Conservation (phyloP, 2,113 vertebrate species). For the Ptilonorhynchus violaceus region DNA sequence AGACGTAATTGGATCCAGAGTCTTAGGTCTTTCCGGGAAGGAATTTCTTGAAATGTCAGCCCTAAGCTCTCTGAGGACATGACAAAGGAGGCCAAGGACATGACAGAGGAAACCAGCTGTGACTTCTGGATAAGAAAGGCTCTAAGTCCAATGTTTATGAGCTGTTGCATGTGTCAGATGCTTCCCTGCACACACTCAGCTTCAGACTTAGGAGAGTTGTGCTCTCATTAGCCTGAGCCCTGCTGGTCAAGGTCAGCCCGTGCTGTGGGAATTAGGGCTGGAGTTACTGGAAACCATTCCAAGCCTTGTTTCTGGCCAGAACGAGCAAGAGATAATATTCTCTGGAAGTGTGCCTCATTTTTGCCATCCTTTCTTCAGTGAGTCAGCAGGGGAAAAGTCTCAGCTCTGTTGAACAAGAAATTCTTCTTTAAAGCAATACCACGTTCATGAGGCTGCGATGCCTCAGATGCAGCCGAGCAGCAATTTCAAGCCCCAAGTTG, state of each 20-base stretch:
- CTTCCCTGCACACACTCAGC: neutral
- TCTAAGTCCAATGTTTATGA: constrained; percentile 46
- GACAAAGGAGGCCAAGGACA: constrained; percentile 64
- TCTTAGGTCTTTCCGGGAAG: constrained; percentile 38
- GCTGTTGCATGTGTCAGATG: constrained; percentile 48
- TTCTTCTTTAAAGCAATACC: neutral
- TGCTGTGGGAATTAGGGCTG: constrained; percentile 23
- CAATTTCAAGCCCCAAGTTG: neutral
- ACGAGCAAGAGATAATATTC: neutral
- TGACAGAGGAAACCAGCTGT: constrained; percentile 62
- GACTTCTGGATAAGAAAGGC: constrained; percentile 60
- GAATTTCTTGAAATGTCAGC: constrained; percentile 54
- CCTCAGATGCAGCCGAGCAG: neutral
- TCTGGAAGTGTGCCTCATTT: constrained; percentile 4
- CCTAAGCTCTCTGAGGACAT: constrained; percentile 39
- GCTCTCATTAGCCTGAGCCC: neutral
- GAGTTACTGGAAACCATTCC: constrained; percentile 48
- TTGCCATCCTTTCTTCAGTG: constrained; percentile 46
- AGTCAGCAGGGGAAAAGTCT: neutral
- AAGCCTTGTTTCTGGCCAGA: neutral
- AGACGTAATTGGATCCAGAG: constrained; percentile 46
- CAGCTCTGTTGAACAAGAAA: neutral
- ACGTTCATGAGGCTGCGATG: accelerated
- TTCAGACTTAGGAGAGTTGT: constrained; percentile 3
- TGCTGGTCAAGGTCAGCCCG: neutral